Percentiles rank a stretch among this genome's conserved stretches.
Conservation (phyloP, 2,113 vertebrate species). For the Cathartes aura region DNA sequence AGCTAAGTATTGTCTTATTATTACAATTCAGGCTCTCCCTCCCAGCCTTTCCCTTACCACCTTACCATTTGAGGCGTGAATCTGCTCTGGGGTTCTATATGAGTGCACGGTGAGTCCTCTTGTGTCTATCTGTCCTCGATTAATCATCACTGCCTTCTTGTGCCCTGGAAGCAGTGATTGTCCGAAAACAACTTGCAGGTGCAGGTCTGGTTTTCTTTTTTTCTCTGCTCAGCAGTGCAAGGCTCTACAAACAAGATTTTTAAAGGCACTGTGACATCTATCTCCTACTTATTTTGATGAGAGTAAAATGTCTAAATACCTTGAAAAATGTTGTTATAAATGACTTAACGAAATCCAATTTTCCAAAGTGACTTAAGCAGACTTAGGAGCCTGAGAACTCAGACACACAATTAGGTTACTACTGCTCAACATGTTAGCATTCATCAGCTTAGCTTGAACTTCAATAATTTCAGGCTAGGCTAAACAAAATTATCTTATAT, state of each 20-base stretch:
- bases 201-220: background rate
- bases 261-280: slow-evolving; percentile 2
- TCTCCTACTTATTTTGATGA: slow-evolving; percentile 27
- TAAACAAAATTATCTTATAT: background rate
- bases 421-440: background rate
- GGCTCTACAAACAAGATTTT: background rate
- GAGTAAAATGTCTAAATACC: slow-evolving; percentile 43
- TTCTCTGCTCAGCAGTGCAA: background rate
- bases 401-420: slow-evolving; percentile 43
- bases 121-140: background rate
- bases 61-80: background rate
- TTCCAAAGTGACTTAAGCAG: slow-evolving; percentile 55
- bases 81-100: background rate
- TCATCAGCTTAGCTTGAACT: slow-evolving; percentile 35
- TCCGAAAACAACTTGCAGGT: background rate
- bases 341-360: slow-evolving; percentile 55
- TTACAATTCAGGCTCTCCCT: background rate
- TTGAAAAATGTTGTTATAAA: slow-evolving; percentile 58
- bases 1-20: background rate
- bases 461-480: slow-evolving; percentile 24
- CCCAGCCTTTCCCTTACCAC: background rate
- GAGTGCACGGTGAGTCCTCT: background rate
- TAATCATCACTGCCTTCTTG: background rate
- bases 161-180: background rate
- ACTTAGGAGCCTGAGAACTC: slow-evolving; percentile 20